phyloP scores from a whole-genome alignment of 1,140 invertebrate species.

The Musca domestica region DNA sequence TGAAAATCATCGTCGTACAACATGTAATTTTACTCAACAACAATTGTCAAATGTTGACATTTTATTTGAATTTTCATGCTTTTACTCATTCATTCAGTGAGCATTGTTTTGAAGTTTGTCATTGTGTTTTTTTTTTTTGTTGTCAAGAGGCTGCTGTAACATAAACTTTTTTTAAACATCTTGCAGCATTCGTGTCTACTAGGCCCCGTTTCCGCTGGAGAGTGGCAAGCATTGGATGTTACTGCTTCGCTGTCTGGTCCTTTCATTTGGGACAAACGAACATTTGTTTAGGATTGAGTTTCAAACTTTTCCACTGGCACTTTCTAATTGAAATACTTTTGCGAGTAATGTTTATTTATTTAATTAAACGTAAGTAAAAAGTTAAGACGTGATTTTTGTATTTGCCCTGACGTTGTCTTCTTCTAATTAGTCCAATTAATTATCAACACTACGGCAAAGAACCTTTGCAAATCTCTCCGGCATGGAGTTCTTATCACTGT shows the following conservation, averaged over 20 bases:
- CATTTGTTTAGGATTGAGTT: constrained; percentile 2
- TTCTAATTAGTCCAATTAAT: constrained; percentile 19
- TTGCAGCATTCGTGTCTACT: too few species aligned
- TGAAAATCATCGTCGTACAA: not conserved
- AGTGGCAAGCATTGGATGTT: too few species aligned
- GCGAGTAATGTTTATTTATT: constrained; percentile 14
- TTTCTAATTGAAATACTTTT: constrained; percentile 21
- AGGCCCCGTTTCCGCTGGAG: too few species aligned
- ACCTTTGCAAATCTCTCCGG: not conserved
- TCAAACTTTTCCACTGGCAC: constrained; percentile 3
- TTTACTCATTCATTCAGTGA: not conserved
- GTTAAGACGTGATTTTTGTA: constrained; percentile 16
- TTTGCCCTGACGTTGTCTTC: not conserved
- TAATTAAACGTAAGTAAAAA: constrained; percentile 21
- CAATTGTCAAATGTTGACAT: constrained; percentile 17
- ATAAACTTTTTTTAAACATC: not conserved
- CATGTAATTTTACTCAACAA: constrained; percentile 9
- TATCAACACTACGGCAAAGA: constrained; percentile 5
- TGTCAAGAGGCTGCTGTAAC: not conserved
- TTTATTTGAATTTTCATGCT: not conserved
- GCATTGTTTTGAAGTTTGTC: not conserved
- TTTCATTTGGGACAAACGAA: not conserved
- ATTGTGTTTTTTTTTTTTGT: too few species aligned
- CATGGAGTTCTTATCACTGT: not conserved
- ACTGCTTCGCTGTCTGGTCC: not conserved